Evolutionary conservation across 1,140 invertebrate species (phyloP).

Genomic region (Drosophila burlai): DNA sequence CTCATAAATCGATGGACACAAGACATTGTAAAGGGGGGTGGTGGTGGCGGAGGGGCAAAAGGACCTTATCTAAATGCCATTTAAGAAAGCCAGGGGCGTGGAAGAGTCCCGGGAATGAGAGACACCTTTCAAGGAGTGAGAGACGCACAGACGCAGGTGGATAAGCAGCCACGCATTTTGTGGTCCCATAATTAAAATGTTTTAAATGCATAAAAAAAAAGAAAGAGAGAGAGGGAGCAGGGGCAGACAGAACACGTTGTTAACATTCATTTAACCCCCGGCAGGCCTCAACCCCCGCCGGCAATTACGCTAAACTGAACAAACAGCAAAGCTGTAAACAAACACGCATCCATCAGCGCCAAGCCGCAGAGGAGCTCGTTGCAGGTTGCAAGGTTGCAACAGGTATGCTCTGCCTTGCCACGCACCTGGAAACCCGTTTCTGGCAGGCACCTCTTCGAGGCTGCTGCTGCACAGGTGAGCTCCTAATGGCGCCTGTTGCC

Average conservation of each 20-base stretch:
- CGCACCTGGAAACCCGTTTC: slow-evolving; percentile 57
- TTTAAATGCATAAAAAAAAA: slow-evolving; percentile 50
- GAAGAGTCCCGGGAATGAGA: not conserved
- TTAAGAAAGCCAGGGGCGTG: slow-evolving; percentile 49
- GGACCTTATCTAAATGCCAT: slow-evolving; percentile 80
- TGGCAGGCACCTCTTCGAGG: not conserved
- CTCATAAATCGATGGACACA: slow-evolving; percentile 72
- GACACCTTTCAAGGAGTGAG: slow-evolving; percentile 22
- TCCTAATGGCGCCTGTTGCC: slow-evolving; percentile 79
- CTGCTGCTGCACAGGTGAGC: slow-evolving; percentile 11
- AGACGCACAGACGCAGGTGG: slow-evolving; percentile 24
- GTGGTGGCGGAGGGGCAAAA: slow-evolving; percentile 5
- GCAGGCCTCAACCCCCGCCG: slow-evolving; percentile 26
- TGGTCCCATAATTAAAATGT: slow-evolving; percentile 80
- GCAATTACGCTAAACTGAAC: slow-evolving; percentile 83
- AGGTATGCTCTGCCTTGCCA: slow-evolving; percentile 49
- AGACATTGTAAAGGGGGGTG: slow-evolving; percentile 22
- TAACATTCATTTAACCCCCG: slow-evolving; percentile 79
- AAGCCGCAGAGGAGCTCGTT: slow-evolving; percentile 29
- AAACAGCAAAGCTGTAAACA: slow-evolving; percentile 83
- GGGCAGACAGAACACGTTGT: slow-evolving; percentile 68
- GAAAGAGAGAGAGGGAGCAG: not conserved
- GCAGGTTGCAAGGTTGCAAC: slow-evolving; percentile 51
- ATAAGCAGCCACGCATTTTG: slow-evolving; percentile 59
- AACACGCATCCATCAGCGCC: slow-evolving; percentile 80